These are phyloP conservation scores for Pipistrellus kuhlii DNA, from an alignment of 2,797 vertebrate species.

Conservation along the genomic window DNA sequence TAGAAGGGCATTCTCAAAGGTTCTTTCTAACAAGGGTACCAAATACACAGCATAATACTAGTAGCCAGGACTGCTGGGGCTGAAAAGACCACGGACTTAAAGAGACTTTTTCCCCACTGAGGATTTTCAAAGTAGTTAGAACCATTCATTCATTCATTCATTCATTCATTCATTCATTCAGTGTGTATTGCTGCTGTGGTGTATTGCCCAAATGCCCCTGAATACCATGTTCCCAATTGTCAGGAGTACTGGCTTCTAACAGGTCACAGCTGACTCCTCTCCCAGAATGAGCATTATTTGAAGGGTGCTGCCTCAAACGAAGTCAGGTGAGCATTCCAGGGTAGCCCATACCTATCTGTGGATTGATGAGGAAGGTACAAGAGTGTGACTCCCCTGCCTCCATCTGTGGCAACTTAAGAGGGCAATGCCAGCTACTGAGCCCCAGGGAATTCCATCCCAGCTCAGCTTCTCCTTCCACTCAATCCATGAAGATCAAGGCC, in stretches of 20 bases:
- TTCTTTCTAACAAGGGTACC: neutral
- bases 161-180: neutral
- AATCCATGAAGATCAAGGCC: neutral
- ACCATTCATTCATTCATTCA: neutral
- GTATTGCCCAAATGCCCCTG: neutral
- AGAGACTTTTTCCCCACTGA: neutral
- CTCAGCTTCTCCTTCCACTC: neutral
- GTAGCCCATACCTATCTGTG: neutral
- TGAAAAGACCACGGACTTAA: neutral
- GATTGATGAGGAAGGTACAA: neutral
- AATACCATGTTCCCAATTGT: neutral
- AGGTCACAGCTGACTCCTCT: neutral
- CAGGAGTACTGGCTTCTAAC: neutral
- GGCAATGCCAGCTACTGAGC: neutral
- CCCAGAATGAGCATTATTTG: neutral
- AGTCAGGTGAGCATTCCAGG: neutral
- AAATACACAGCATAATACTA: neutral
- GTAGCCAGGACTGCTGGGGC: neutral
- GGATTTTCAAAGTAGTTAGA: slow-evolving; percentile 17
- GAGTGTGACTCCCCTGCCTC: neutral
- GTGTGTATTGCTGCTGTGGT: neutral
- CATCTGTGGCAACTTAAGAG: neutral
- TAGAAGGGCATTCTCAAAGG: neutral
- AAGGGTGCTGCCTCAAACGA: neutral
- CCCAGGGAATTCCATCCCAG: neutral